Conservation (phyloP, 2,888 invertebrate genomes). For the Molorchus minor region DNA sequence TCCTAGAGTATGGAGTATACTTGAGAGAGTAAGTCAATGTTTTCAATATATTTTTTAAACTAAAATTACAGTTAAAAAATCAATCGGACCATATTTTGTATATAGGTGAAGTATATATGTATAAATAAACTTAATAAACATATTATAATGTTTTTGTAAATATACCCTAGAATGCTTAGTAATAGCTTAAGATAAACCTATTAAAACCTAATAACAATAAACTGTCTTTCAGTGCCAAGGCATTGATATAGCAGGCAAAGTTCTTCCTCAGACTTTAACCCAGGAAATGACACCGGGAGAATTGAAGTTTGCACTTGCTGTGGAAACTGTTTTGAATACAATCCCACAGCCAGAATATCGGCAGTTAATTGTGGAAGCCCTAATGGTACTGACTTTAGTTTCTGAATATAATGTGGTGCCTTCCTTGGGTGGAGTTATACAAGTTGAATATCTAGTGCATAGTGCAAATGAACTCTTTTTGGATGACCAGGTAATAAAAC, state of each 20-base stretch:
- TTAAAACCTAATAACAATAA: too few species aligned
- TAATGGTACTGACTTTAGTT: conserved; percentile 94
- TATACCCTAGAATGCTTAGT: too few species aligned
- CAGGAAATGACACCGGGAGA: conserved; percentile 99
- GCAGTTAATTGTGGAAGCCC: conserved; percentile 94
- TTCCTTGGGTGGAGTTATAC: conserved; percentile 80
- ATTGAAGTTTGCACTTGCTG: conserved; percentile 96
- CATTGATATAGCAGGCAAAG: conserved; percentile 88
- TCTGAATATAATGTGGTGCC: conserved; percentile 85
- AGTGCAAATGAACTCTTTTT: conserved; percentile 94
- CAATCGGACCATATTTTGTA: too few species aligned
- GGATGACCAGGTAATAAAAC: conserved; percentile 94
- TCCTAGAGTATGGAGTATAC: conserved; percentile 90
- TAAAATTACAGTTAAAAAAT: too few species aligned
- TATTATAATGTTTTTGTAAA: too few species aligned
- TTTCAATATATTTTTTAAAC: not conserved
- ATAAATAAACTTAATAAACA: too few species aligned
- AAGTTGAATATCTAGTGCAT: conserved; percentile 92
- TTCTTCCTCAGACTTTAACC: conserved; percentile 90
- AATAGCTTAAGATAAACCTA: too few species aligned
- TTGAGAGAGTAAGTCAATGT: conserved; percentile 75
- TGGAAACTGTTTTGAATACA: conserved; percentile 95
- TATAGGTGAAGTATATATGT: too few species aligned
- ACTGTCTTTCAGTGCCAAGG: conserved; percentile 86
- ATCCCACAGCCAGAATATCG: conserved; percentile 99